Percentiles rank a stretch among this genome's conserved stretches.
Conservation (phyloP, 92 coral and sea anemone genomes). For the Parazoanthus atlanticus region DNA sequence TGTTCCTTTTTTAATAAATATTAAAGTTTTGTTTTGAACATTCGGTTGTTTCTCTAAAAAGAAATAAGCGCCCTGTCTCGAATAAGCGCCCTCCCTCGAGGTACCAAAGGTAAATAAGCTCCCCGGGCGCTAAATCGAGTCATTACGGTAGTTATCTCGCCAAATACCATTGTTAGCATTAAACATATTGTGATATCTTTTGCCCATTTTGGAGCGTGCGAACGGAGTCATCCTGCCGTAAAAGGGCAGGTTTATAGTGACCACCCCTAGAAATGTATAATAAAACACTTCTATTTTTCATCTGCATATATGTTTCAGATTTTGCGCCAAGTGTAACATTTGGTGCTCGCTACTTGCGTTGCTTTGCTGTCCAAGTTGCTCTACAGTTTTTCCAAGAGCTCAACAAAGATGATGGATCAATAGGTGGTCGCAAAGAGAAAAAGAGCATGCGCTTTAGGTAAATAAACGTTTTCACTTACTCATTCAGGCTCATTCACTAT, state of each 20-base stretch:
- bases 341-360: slow-evolving; percentile 78
- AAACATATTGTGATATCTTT: too few species aligned
- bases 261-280: background rate
- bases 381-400: slow-evolving; percentile 85
- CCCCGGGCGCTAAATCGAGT: background rate
- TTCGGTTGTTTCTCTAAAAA: too few species aligned
- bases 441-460: slow-evolving; percentile 57
- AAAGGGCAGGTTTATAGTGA: background rate
- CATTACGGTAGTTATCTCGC: background rate
- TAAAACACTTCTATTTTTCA: too few species aligned
- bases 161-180: too few species aligned
- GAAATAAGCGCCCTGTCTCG: slow-evolving; percentile 33
- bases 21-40: too few species aligned
- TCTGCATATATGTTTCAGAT: slow-evolving; percentile 45
- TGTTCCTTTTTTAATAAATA: too few species aligned
- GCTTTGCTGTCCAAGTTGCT: slow-evolving; percentile 89
- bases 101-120: slow-evolving; percentile 31
- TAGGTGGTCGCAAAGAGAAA: slow-evolving; percentile 60
- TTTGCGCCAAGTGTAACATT: slow-evolving; percentile 61
- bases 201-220: too few species aligned
- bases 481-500: background rate
- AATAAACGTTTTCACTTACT: background rate
- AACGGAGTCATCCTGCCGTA: too few species aligned
- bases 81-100: slow-evolving; percentile 42
- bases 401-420: slow-evolving; percentile 69